These are phyloP conservation scores for Percina caprodes DNA, from an alignment of 2,113 vertebrate genomes.

Conservation along the genomic window DNA sequence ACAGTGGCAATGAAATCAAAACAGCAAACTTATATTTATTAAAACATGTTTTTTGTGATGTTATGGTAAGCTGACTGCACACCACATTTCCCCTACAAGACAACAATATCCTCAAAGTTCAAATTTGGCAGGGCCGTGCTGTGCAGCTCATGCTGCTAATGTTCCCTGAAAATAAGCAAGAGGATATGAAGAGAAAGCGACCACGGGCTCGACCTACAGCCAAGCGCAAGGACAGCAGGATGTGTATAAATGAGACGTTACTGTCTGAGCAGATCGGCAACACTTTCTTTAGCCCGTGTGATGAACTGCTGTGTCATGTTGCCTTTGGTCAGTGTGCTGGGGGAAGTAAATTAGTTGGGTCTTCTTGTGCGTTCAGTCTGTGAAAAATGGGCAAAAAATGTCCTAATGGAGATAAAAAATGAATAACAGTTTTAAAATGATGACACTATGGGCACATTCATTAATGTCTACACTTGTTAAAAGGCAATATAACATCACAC, in stretches of 20 bases:
- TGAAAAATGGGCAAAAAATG: conserved; percentile 10
- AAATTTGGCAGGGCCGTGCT: neutral
- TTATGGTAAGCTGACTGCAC: neutral
- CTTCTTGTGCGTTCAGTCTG: neutral
- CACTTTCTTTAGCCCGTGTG: conserved; percentile 19
- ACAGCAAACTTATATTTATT: neutral
- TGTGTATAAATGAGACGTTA: conserved; percentile 43
- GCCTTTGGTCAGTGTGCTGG: conserved; percentile 7
- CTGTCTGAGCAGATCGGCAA: conserved; percentile 20
- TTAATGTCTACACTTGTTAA: neutral
- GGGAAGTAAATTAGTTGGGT: neutral
- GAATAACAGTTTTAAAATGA: conserved; percentile 23
- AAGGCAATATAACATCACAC: neutral
- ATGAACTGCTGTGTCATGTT: conserved; percentile 67
- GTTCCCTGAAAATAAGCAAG: conserved; percentile 4
- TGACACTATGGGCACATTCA: neutral
- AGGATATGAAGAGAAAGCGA: neutral
- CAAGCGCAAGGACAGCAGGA: conserved; percentile 40
- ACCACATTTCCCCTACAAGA: neutral
- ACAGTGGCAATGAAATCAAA: conserved; percentile 2
- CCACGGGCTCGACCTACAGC: conserved; percentile 37
- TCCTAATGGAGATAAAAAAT: conserved; percentile 8
- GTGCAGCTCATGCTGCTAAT: neutral
- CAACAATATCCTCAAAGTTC: conserved; percentile 24
- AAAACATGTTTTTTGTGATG: neutral